phyloP scores from a whole-genome alignment of 1,140 invertebrate species.

The Eumeta japonica region DNA sequence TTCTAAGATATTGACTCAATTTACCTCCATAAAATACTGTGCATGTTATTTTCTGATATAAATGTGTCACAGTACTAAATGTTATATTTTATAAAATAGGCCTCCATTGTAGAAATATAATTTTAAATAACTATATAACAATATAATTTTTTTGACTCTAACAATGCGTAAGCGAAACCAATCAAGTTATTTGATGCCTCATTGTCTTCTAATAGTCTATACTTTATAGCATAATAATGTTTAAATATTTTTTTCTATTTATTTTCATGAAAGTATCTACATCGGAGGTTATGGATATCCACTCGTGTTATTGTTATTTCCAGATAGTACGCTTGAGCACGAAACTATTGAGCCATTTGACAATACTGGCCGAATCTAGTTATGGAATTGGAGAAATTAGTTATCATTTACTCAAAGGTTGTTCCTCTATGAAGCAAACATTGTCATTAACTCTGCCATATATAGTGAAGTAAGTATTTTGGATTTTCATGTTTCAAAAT shows the following conservation, averaged over 20 bases:
- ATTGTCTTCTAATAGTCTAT: slow-evolving; percentile 3
- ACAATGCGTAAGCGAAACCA: too few relatives aligned
- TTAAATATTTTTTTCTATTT: slow-evolving; percentile 7
- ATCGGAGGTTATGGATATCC: too few relatives aligned
- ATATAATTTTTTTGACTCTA: too few relatives aligned
- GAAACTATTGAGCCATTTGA: slow-evolving; percentile 46
- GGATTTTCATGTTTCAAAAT: not conserved
- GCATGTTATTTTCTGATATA: too few relatives aligned
- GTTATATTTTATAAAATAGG: too few relatives aligned
- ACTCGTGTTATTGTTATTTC: slow-evolving; percentile 8
- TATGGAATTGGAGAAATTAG: slow-evolving; percentile 59
- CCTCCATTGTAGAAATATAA: too few relatives aligned
- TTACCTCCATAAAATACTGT: too few relatives aligned
- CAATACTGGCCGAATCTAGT: slow-evolving; percentile 51
- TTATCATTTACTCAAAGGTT: slow-evolving; percentile 51
- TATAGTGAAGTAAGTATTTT: slow-evolving; percentile 49
- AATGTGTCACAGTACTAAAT: too few relatives aligned
- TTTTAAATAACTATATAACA: too few relatives aligned
- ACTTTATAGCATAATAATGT: not conserved
- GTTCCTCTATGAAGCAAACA: slow-evolving; percentile 44
- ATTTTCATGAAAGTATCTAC: too few relatives aligned
- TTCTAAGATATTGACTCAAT: too few relatives aligned
- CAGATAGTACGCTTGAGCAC: slow-evolving; percentile 36
- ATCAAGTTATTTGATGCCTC: too few relatives aligned
- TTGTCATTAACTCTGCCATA: slow-evolving; percentile 55